These are phyloP conservation scores for Osedax frankpressi DNA, from an alignment of 2,888 invertebrate genomes.

Conservation along the genomic window DNA sequence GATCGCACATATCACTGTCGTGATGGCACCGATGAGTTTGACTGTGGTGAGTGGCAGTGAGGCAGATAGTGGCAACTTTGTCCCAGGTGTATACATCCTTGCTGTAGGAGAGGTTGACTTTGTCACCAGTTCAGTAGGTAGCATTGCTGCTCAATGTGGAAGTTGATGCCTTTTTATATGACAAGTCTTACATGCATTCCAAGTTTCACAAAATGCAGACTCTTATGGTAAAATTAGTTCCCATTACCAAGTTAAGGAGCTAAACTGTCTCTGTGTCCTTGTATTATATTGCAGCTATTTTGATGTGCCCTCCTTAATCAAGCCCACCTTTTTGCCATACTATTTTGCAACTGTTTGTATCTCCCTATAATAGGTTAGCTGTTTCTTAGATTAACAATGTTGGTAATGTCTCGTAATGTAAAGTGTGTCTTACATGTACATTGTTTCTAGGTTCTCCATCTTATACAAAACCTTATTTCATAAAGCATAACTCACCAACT, in stretches of 20 bases:
- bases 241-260: neutral
- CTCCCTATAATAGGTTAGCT: neutral
- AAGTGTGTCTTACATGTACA: neutral
- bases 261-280: neutral
- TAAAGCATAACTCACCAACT: neutral
- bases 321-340: neutral
- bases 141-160: neutral
- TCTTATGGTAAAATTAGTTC: neutral
- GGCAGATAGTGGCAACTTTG: neutral
- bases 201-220: too few species aligned
- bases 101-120: neutral
- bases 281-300: neutral
- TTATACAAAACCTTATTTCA: neutral
- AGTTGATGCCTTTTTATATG: neutral
- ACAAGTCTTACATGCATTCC: neutral
- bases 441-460: neutral
- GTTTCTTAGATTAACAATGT: neutral
- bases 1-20: slow-evolving; percentile 5
- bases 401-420: neutral
- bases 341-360: neutral
- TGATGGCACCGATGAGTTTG: slow-evolving; percentile 7
- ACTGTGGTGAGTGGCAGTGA: slow-evolving; percentile 1
- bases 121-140: neutral
- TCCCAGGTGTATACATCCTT: neutral
- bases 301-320: neutral